Percentiles rank a stretch among this genome's conserved stretches.
phyloP scores from a whole-genome alignment of 2,113 vertebrate species.

The Protomyctophum bolini region DNA sequence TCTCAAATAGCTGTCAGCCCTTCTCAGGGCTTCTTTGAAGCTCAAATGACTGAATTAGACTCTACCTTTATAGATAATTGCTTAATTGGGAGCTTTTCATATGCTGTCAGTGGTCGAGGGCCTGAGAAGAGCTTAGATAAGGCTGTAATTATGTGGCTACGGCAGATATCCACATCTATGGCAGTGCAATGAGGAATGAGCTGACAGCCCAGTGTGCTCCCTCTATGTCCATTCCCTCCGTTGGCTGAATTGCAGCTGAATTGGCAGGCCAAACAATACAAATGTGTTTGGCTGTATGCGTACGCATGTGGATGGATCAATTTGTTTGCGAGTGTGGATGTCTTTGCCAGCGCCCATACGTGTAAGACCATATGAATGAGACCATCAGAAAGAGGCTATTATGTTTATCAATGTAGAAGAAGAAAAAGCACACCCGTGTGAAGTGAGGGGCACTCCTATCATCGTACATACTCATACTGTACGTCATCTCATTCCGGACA shows the following conservation, averaged over 20 bases:
- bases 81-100: conserved; percentile 79
- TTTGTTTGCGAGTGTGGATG: conserved; percentile 8
- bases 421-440: too few species aligned
- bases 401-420: neutral
- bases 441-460: too few species aligned
- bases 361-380: conserved; percentile 40
- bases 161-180: conserved; percentile 51
- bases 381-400: conserved; percentile 37
- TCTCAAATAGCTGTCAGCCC: conserved; percentile 71
- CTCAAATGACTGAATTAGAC: conserved; percentile 75
- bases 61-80: conserved; percentile 79
- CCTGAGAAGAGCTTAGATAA: conserved; percentile 74
- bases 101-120: conserved; percentile 67
- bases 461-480: too few species aligned
- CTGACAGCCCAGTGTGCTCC: conserved; percentile 51
- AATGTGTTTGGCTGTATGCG: conserved; percentile 21
- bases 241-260: conserved; percentile 38
- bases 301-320: neutral
- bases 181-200: conserved; percentile 59
- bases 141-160: conserved; percentile 72
- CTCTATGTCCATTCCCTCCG: conserved; percentile 28
- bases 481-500: too few species aligned
- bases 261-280: conserved; percentile 35
- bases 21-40: conserved; percentile 61
- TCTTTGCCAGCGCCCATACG: conserved; percentile 11